Evolutionary conservation across 2,113 vertebrate genomes (phyloP).

Genomic region (Hirundichthys speculiger): DNA sequence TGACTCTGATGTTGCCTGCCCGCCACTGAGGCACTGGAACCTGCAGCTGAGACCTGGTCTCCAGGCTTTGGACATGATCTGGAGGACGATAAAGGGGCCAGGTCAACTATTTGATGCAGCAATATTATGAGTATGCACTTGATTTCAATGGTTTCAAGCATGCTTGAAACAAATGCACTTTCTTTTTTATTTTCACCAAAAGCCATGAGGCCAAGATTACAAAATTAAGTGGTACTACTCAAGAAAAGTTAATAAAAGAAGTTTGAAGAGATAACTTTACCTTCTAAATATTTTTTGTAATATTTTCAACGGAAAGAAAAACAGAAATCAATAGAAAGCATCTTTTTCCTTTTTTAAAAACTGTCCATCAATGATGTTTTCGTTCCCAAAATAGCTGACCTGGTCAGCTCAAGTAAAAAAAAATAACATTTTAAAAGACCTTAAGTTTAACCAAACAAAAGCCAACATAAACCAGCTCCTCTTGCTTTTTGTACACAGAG

Average conservation of each 20-base stretch:
- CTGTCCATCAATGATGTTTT: constrained; percentile 30
- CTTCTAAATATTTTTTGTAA: too few relatives aligned
- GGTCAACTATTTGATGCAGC: neutral
- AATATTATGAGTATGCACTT: too few relatives aligned
- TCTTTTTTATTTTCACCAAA: too few relatives aligned
- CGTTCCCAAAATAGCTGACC: constrained; percentile 46
- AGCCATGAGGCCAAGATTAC: neutral
- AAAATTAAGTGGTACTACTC: neutral
- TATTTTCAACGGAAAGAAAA: neutral
- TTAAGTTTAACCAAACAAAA: constrained; percentile 29
- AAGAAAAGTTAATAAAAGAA: neutral
- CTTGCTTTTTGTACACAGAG: constrained; percentile 23
- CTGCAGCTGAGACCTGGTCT: constrained; percentile 75
- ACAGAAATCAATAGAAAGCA: neutral
- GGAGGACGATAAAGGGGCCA: neutral
- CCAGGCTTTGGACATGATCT: constrained; percentile 90
- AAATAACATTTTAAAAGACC: constrained; percentile 30
- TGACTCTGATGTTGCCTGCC: constrained; percentile 92
- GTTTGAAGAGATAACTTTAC: constrained; percentile 1
- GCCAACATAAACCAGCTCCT: constrained; percentile 25
- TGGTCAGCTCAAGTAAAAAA: neutral
- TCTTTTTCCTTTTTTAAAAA: neutral
- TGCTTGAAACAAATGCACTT: neutral
- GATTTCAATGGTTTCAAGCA: neutral
- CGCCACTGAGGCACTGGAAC: constrained; percentile 67